These are phyloP conservation scores for Eurosta solidaginis DNA, from an alignment of 1,140 invertebrate species.

Conservation along the genomic window DNA sequence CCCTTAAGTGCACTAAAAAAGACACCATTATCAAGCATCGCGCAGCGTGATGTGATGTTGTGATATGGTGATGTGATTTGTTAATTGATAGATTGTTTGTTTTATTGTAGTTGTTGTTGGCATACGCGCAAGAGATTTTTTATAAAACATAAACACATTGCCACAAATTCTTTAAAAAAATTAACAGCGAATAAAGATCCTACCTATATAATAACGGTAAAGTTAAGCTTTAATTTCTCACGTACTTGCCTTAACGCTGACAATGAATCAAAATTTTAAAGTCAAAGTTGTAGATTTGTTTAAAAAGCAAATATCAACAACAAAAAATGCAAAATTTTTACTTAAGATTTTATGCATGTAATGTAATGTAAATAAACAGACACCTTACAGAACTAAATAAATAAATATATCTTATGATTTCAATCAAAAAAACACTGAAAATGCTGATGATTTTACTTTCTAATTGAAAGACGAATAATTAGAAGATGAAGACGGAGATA, in stretches of 20 bases:
- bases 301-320: not conserved
- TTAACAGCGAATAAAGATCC: not conserved
- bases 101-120: not conserved
- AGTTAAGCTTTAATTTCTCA: constrained; percentile 36
- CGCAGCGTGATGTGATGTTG: not conserved
- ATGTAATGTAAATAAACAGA: constrained; percentile 33
- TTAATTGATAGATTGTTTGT: constrained; percentile 1
- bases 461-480: too few species aligned
- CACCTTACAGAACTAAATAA: constrained; percentile 32
- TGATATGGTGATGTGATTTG: not conserved
- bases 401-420: constrained; percentile 33
- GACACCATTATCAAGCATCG: constrained; percentile 37
- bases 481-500: too few species aligned
- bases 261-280: constrained; percentile 37
- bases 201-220: not conserved
- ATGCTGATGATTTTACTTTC: too few species aligned
- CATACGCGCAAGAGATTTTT: not conserved
- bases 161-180: not conserved
- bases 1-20: constrained; percentile 39
- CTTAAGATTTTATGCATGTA: constrained; percentile 2
- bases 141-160: not conserved
- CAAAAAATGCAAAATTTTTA: constrained; percentile 7
- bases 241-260: constrained; percentile 38
- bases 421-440: too few species aligned
- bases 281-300: not conserved